phyloP scores from a whole-genome alignment of 2,113 vertebrate genomes.

The Lota lota region DNA sequence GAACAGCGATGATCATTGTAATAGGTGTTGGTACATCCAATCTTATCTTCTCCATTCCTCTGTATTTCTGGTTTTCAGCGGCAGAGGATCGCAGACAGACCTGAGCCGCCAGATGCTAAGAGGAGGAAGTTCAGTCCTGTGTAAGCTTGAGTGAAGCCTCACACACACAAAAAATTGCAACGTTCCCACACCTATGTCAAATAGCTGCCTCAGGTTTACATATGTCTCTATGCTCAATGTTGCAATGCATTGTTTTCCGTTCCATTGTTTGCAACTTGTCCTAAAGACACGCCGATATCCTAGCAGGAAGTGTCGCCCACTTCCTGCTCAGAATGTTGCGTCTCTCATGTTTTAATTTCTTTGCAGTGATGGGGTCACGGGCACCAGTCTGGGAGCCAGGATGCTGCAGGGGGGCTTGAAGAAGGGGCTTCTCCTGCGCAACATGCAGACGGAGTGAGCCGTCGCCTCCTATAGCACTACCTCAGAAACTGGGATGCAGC shows the following conservation, averaged over 20 bases:
- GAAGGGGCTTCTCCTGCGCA: slow-evolving; percentile 58
- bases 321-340: neutral
- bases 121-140: slow-evolving; percentile 76
- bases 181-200: neutral
- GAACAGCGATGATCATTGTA: neutral
- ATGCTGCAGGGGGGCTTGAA: slow-evolving; percentile 68
- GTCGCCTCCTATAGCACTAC: neutral
- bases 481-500: slow-evolving; percentile 19
- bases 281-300: neutral
- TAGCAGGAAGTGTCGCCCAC: neutral
- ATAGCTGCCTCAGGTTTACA: neutral
- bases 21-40: neutral
- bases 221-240: no score
- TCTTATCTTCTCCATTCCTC: neutral
- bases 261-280: neutral
- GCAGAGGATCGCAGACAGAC: slow-evolving; percentile 71
- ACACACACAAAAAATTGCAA: neutral
- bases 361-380: slow-evolving; percentile 56
- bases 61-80: slow-evolving; percentile 35
- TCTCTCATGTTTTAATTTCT: neutral
- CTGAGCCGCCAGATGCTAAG: slow-evolving; percentile 77
- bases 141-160: slow-evolving; percentile 48
- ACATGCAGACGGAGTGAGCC: slow-evolving; percentile 65
- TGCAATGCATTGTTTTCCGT: neutral
- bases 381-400: slow-evolving; percentile 59